Evolutionary conservation across 2,113 vertebrate species (phyloP).

Genomic region (Paedocypris sp.): DNA sequence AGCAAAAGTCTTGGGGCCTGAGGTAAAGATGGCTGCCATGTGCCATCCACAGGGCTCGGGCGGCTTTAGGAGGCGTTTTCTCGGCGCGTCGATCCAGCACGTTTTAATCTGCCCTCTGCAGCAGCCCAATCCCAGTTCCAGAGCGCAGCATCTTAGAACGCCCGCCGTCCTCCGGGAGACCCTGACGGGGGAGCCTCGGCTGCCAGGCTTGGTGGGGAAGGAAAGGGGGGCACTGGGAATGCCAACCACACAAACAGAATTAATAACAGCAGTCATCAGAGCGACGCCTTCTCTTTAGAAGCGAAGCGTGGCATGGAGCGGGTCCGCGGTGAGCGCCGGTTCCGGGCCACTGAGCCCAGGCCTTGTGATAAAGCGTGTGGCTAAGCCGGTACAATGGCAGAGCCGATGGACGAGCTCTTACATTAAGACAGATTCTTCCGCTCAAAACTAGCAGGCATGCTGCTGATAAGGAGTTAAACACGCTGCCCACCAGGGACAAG

Average conservation of each 20-base stretch:
- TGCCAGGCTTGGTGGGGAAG: slow-evolving; percentile 35
- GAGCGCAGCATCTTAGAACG: slow-evolving; percentile 46
- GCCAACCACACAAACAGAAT: slow-evolving; percentile 38
- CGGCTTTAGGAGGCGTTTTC: slow-evolving; percentile 29
- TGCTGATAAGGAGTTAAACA: slow-evolving; percentile 59
- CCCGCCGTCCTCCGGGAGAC: slow-evolving; percentile 31
- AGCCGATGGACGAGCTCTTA: slow-evolving; percentile 38
- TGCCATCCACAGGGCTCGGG: slow-evolving; percentile 27
- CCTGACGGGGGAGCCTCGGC: slow-evolving; percentile 38
- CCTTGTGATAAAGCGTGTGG: slow-evolving; percentile 52
- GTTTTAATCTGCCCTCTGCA: slow-evolving; percentile 42
- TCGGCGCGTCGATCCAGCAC: slow-evolving; percentile 33
- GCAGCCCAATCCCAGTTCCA: slow-evolving; percentile 35
- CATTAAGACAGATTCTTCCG: slow-evolving; percentile 47
- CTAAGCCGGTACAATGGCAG: slow-evolving; percentile 58
- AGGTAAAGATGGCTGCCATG: slow-evolving; percentile 23
- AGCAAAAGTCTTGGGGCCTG: not conserved
- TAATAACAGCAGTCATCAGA: slow-evolving; percentile 37
- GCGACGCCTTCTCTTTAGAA: slow-evolving; percentile 39
- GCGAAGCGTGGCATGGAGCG: slow-evolving; percentile 25
- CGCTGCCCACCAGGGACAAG: slow-evolving; percentile 41
- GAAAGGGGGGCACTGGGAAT: not conserved
- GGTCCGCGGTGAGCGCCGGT: slow-evolving; percentile 40
- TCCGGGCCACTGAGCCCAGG: slow-evolving; percentile 55
- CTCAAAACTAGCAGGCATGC: slow-evolving; percentile 45